Conservation (phyloP, 2,888 invertebrate species). For the Linyphia triangularis region DNA sequence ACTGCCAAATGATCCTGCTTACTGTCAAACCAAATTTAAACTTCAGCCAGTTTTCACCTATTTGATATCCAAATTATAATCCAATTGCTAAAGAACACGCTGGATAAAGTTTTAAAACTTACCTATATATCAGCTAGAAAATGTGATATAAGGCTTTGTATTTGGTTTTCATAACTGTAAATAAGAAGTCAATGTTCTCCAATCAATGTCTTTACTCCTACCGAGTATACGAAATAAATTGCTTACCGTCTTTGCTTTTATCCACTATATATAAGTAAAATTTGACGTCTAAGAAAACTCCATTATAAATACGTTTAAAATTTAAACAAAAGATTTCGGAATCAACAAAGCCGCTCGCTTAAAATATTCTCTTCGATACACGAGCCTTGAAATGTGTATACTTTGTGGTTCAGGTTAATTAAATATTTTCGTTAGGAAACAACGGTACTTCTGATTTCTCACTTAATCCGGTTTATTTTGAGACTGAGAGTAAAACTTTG, state of each 20-base stretch:
- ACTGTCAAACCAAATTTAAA: slow-evolving; percentile 13
- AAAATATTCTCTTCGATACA: background rate
- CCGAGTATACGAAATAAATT: background rate
- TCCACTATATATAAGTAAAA: background rate
- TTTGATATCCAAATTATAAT: slow-evolving; percentile 8
- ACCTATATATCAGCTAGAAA: background rate
- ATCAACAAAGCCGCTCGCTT: background rate
- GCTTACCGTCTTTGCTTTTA: background rate
- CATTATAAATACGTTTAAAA: slow-evolving; percentile 4
- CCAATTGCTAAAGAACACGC: background rate
- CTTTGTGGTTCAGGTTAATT: slow-evolving; percentile 12
- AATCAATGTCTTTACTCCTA: background rate
- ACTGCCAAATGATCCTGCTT: slow-evolving; percentile 12
- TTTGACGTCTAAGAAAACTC: slow-evolving; percentile 11
- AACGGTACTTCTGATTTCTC: background rate
- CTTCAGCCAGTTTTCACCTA: slow-evolving; percentile 7
- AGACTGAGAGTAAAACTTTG: background rate
- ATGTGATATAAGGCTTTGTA: background rate
- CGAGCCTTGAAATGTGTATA: background rate
- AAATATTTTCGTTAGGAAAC: slow-evolving; percentile 14
- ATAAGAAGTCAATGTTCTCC: slow-evolving; percentile 11
- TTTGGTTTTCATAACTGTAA: slow-evolving; percentile 25
- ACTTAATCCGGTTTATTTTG: slow-evolving; percentile 13
- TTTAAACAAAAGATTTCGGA: background rate
- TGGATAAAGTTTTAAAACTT: background rate